Conservation (phyloP, 1,140 invertebrate species). For the Cepaea nemoralis region DNA sequence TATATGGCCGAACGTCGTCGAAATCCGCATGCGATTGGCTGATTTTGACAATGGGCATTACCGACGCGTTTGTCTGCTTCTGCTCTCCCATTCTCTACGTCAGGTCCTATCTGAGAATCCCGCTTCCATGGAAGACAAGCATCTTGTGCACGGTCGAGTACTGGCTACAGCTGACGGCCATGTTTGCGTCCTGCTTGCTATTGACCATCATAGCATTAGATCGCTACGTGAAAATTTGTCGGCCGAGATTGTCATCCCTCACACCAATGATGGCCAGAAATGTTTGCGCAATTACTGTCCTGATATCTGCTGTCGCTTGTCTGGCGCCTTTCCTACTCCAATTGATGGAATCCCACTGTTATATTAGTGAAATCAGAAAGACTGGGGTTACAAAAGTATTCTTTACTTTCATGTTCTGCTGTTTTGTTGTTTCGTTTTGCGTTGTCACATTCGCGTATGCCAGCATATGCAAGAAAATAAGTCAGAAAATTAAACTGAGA, state of each 20-base stretch:
- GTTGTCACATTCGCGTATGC: constrained; percentile 17
- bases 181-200: neutral
- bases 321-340: neutral
- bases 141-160: neutral
- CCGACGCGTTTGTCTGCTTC: constrained; percentile 12
- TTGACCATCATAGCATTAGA: constrained; percentile 5
- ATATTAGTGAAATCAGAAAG: neutral
- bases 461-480: constrained; percentile 15
- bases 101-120: neutral
- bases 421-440: neutral
- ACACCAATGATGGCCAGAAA: neutral
- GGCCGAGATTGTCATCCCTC: neutral
- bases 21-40: constrained; percentile 31
- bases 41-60: constrained; percentile 23
- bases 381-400: neutral
- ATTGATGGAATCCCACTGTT: neutral
- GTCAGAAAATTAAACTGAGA: constrained; percentile 7
- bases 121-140: neutral
- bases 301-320: neutral
- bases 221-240: constrained; percentile 26
- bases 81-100: neutral
- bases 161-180: constrained; percentile 22
- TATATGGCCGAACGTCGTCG: neutral
- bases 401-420: constrained; percentile 2
- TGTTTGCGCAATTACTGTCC: neutral